These are phyloP conservation scores for Tanypteryx hageni DNA, from an alignment of 2,888 invertebrate species.

Conservation along the genomic window DNA sequence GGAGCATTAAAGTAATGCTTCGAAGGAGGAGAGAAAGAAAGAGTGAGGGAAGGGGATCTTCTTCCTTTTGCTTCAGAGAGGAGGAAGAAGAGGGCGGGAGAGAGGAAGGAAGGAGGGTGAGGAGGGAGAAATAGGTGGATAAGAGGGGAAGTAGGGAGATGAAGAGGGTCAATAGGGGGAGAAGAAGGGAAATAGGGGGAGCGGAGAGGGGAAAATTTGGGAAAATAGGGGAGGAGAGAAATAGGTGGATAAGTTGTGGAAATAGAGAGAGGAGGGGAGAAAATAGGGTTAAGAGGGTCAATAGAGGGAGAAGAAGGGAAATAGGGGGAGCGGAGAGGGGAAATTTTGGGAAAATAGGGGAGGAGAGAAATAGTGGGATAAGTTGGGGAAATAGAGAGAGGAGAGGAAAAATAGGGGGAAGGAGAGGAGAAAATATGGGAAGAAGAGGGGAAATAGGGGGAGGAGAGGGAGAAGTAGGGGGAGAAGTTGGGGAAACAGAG, in stretches of 20 bases:
- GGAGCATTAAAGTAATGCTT: neutral
- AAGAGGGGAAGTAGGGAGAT: too few species aligned
- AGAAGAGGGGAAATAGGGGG: too few species aligned
- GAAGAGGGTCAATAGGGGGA: too few species aligned
- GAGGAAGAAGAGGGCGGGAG: neutral
- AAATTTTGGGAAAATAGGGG: neutral
- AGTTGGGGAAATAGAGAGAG: too few species aligned
- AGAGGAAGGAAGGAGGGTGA: neutral
- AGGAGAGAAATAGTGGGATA: neutral
- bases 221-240: too few species aligned
- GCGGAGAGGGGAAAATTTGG: too few species aligned
- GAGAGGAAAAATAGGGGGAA: too few species aligned
- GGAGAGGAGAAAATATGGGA: too few species aligned
- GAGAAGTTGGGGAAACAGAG: neutral
- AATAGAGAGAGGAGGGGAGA: too few species aligned
- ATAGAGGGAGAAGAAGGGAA: neutral
- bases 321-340: neutral
- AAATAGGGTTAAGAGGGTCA: neutral
- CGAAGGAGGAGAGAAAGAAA: neutral
- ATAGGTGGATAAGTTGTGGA: too few species aligned
- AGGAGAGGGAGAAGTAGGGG: neutral
- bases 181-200: too few species aligned
- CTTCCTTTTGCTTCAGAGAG: neutral
- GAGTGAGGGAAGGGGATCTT: neutral
- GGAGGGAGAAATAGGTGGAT: neutral